Conservation (phyloP, 1,140 invertebrate genomes). For the Telenomus remus region DNA sequence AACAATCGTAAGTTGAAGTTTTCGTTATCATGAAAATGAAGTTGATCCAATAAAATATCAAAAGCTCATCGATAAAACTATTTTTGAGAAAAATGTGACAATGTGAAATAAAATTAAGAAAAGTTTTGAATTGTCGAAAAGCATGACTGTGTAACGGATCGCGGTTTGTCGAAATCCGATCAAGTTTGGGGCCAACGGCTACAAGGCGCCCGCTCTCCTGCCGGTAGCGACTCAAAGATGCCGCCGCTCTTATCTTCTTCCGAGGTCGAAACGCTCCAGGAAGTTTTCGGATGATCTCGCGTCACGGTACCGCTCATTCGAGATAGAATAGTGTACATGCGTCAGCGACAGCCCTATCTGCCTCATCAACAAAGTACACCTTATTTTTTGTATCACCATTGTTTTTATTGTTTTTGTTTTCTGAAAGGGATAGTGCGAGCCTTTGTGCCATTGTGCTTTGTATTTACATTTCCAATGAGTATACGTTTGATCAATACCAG, state of each 20-base stretch:
- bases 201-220: conserved; percentile 61
- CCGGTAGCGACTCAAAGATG: conserved; percentile 66
- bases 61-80: too few species aligned
- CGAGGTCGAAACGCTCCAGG: conserved; percentile 68
- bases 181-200: conserved; percentile 58
- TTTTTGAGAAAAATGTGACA: too few species aligned
- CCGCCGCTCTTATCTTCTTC: conserved; percentile 69
- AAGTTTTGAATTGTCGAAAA: conserved; percentile 55
- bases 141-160: conserved; percentile 59
- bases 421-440: conserved; percentile 44
- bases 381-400: conserved; percentile 53
- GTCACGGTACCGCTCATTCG: conserved; percentile 54
- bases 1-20: too few species aligned
- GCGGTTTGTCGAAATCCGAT: conserved; percentile 59
- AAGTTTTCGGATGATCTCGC: conserved; percentile 60
- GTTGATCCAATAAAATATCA: too few species aligned
- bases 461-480: conserved; percentile 38
- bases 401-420: conserved; percentile 49
- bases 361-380: conserved; percentile 55
- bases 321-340: conserved; percentile 45
- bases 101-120: too few species aligned
- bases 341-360: conserved; percentile 56
- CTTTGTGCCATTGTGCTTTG: conserved; percentile 66
- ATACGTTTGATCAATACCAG: conserved; percentile 30
- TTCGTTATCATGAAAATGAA: too few species aligned